Base-by-base conservation (phyloP, 1,140 invertebrate species). In the Drosophila sechellia region DNA sequence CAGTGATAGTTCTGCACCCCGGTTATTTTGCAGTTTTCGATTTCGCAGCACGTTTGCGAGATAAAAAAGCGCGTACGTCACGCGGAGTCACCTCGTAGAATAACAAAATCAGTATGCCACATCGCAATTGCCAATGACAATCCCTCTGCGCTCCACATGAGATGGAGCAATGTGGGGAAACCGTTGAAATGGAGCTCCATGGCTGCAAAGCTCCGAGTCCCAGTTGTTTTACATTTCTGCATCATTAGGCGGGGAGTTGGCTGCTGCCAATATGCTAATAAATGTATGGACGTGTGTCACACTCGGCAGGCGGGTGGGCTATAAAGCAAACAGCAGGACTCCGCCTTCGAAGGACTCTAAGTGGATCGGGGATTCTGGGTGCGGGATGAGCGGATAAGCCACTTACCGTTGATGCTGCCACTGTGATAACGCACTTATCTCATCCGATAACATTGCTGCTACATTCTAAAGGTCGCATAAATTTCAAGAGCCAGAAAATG, bases 61-160 rank as follows among this genome's bases (percentile, higher is more conserved):
- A 74, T 74, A 74, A 72, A 73, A 68, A 72, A 69, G 39, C 71
- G 58, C 40, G 58, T 74, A 63, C 71, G 71, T 75, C 72, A 75
- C 60, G 70, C 70, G 40, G 66, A 40, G 46, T 72, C 39, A 35
- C 17, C 27, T 52, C 17, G 46, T 31, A 39, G 54, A 75, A 75
- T 65, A 75, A 65, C 59, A 58, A 75, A 75, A 69, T 56, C 66
- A 56, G 64, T 50, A 52, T 68, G 59, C 48, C 35, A n/a, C 64
- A 68, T 39, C 64, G 27, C 35, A 70, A 70, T 48, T 56, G 64
- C 46, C 60, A 68, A 68, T 68, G 64, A 65, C 46, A 66, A 45
- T 70, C 50, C 45, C 43, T 27, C 63, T 22, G 20, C 10, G 31
- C 53, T 53, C 45, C 58, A 64, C 71, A 72, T 39, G 54, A 52